phyloP scores from a whole-genome alignment of 1,140 invertebrate genomes.

The Aphelenchoides avenae region DNA sequence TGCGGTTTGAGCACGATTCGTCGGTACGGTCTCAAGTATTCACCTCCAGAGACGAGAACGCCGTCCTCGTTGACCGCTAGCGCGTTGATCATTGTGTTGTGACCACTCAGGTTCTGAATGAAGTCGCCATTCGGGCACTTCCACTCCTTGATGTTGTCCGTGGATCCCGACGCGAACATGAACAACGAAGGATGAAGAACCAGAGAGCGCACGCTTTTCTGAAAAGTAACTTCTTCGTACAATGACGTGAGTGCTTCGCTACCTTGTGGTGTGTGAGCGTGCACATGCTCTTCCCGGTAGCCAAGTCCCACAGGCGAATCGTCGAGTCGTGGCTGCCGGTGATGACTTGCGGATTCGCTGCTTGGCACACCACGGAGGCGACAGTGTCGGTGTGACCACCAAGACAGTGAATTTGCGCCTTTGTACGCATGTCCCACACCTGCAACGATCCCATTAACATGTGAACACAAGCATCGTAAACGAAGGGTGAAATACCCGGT shows the following conservation, averaged over 20 bases:
- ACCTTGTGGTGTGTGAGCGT: conserved; percentile 95
- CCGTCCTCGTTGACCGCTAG: conserved; percentile 86
- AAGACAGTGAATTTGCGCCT: conserved; percentile 93
- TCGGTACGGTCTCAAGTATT: neutral
- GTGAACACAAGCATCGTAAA: too few relatives aligned
- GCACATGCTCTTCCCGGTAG: conserved; percentile 84
- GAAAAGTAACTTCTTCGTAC: conserved; percentile 19
- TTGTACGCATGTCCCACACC: conserved; percentile 95
- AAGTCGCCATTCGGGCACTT: conserved; percentile 96
- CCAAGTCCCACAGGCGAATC: conserved; percentile 90
- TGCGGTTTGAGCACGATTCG: neutral
- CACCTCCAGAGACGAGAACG: conserved; percentile 88
- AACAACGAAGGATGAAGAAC: conserved; percentile 85
- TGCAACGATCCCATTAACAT: too few relatives aligned
- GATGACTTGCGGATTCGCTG: conserved; percentile 78
- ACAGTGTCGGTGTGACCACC: conserved; percentile 96
- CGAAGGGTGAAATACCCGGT: too few relatives aligned
- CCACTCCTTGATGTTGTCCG: conserved; percentile 99
- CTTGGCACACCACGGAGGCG: conserved; percentile 84
- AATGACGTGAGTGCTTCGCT: neutral
- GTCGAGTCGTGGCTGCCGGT: conserved; percentile 71
- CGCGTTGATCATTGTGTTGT: conserved; percentile 95
- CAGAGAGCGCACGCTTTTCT: conserved; percentile 85
- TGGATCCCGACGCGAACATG: conserved; percentile 93
- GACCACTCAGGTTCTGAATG: conserved; percentile 91